Base-by-base conservation (phyloP, 2,797 vertebrate genomes). In the Clarias laeviceps region DNA sequence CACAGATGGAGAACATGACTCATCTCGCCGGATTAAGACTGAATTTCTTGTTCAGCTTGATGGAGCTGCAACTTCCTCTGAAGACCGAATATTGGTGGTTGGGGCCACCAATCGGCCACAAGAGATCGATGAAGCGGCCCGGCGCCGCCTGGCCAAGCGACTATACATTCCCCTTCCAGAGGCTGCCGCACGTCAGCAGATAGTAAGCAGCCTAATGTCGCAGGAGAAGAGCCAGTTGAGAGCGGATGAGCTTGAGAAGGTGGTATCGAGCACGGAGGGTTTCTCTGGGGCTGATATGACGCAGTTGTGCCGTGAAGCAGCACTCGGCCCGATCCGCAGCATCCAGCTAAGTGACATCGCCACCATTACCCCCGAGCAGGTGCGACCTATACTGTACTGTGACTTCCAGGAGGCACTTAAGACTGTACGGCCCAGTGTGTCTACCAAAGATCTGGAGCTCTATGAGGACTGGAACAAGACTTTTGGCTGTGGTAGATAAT, bases 281-380 rank as follows among this genome's bases (percentile, higher is more conserved):
- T 99, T 98, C 93, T 99, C 98, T 0, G 98, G 98, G 2, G 98
- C 98, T 0, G 98, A 99, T 82, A 97, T 99, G 98, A 97, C 98
- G 0, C 98, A 99, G 91, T 95, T 99, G 57, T 99, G 98, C 87
- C 93, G 96, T 15, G 98, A 99, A 90, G 98, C 98, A 0, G 98
- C 98, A 0, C 94, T 99, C 24, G 98, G 98, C 80, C 98, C 98
- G 1, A 99, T 99, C 81, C 97, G 98, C 84, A 96, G 97, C 78
- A 96, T 99, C 85, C 94, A 95, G 87, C 89, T 95, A 22, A 82
- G 85, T 14, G 98, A 99, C 91, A 99, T 99, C 0, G 88, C 96
- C 62, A 98, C 97, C 1, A 96, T 99, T 87, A 93, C 93, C 0
- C 93, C 97, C 0, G 98, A 99, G 9, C 96, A 99, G 90, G 97